Evolutionary conservation across 2,888 invertebrate genomes (phyloP).

Genomic region (Cacoxenus indagator): DNA sequence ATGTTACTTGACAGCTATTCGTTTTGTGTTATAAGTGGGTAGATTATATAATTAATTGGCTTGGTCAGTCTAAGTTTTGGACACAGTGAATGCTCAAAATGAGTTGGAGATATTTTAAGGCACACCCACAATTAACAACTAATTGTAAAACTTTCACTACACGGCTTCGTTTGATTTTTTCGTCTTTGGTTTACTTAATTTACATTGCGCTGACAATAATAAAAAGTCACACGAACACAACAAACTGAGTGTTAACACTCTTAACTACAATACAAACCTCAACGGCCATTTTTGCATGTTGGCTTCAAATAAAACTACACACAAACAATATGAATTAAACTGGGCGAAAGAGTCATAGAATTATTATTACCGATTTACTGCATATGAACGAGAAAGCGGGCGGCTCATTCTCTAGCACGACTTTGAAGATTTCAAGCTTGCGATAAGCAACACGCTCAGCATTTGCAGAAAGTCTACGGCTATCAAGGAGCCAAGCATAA

Average conservation of each 20-base stretch:
- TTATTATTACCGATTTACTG: too few relatives aligned
- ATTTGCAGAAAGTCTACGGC: slow-evolving; percentile 53
- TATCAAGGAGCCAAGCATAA: not conserved
- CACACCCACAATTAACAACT: slow-evolving; percentile 32
- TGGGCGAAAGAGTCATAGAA: too few relatives aligned
- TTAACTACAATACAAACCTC: slow-evolving; percentile 55
- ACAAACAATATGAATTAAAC: too few relatives aligned
- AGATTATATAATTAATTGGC: not conserved
- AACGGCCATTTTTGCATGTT: slow-evolving; percentile 68
- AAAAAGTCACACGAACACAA: slow-evolving; percentile 51
- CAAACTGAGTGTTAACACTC: slow-evolving; percentile 60
- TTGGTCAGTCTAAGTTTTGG: too few relatives aligned
- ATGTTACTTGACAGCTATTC: not conserved
- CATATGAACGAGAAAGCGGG: not conserved
- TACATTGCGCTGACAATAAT: slow-evolving; percentile 51
- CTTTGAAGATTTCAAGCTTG: slow-evolving; percentile 58
- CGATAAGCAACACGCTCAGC: slow-evolving; percentile 59
- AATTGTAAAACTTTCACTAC: slow-evolving; percentile 63
- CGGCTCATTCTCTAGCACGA: slow-evolving; percentile 40
- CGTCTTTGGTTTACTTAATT: slow-evolving; percentile 27
- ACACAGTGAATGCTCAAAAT: not conserved
- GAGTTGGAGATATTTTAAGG: not conserved
- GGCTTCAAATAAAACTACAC: slow-evolving; percentile 62
- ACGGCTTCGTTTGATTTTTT: slow-evolving; percentile 14
- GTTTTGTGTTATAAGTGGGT: not conserved